Percentiles rank a stretch among this genome's conserved stretches.
These are phyloP conservation scores for Hyalella azteca DNA, from an alignment of 2,888 invertebrate genomes.

Conservation along the genomic window DNA sequence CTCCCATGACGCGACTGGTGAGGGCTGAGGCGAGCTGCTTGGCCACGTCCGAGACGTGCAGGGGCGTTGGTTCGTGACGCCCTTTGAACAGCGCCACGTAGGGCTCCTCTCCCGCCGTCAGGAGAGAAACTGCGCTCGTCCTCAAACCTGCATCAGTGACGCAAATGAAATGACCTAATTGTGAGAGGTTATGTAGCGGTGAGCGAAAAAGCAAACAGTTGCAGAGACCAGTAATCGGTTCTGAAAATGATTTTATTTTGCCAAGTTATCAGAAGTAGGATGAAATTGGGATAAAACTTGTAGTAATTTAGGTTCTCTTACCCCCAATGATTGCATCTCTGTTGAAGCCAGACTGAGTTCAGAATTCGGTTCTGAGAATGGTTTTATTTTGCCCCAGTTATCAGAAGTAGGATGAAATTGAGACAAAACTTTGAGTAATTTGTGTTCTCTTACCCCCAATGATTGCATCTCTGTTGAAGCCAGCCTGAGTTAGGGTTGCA, in stretches of 20 bases:
- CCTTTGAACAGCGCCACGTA: constrained; percentile 37
- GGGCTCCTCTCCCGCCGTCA: constrained; percentile 33
- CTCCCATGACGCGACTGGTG: constrained; percentile 11
- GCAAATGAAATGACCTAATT: not conserved
- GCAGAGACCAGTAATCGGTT: no score
- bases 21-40: constrained; percentile 12
- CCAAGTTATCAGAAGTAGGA: no score
- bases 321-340: not conserved
- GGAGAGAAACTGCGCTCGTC: constrained; percentile 18
- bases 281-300: no score
- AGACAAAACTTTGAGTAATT: no score
- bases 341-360: not conserved
- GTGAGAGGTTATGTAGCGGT: not conserved
- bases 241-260: no score
- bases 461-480: not conserved
- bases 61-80: not conserved
- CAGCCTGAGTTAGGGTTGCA: not conserved
- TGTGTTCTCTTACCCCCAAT: not conserved
- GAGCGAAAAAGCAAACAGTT: not conserved
- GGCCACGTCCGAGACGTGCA: constrained; percentile 31
- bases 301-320: not conserved
- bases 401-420: no score
- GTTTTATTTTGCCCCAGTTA: no score
- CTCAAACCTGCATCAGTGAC: not conserved
- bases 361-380: no score